phyloP scores from a whole-genome alignment of 2,797 vertebrate species.

The Cyprinella venusta region DNA sequence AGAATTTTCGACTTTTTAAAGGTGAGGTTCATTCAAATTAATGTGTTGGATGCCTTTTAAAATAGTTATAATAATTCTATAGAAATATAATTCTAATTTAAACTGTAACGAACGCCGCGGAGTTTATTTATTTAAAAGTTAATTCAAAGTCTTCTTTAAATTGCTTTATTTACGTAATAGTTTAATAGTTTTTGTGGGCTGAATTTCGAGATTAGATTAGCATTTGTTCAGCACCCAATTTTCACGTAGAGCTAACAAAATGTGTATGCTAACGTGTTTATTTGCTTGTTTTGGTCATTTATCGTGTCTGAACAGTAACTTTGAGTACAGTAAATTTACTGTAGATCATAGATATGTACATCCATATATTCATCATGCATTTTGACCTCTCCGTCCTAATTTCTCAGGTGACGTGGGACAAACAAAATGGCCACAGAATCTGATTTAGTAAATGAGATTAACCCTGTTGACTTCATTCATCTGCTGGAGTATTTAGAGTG shows the following conservation, averaged over 20 bases:
- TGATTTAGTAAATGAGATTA: conserved; percentile 75
- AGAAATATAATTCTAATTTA: background rate
- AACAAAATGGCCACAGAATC: conserved; percentile 68
- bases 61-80: no score
- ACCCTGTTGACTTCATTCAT: conserved; percentile 88
- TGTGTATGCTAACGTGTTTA: background rate
- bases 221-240: background rate
- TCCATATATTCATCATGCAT: background rate
- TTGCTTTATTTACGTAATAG: background rate
- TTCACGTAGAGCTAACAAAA: background rate
- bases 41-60: background rate
- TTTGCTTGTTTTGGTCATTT: background rate
- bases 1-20: background rate
- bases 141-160: background rate
- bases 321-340: background rate
- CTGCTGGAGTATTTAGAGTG: conserved; percentile 91
- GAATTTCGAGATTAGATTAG: background rate
- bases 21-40: conserved; percentile 1
- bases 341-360: background rate
- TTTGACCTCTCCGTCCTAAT: background rate
- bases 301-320: background rate
- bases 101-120: background rate
- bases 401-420: conserved; percentile 19
- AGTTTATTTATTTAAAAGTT: background rate
- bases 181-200: background rate